phyloP scores from a whole-genome alignment of 37 sponge, comb jelly and placozoan genomes.

The Beroe ovata region DNA sequence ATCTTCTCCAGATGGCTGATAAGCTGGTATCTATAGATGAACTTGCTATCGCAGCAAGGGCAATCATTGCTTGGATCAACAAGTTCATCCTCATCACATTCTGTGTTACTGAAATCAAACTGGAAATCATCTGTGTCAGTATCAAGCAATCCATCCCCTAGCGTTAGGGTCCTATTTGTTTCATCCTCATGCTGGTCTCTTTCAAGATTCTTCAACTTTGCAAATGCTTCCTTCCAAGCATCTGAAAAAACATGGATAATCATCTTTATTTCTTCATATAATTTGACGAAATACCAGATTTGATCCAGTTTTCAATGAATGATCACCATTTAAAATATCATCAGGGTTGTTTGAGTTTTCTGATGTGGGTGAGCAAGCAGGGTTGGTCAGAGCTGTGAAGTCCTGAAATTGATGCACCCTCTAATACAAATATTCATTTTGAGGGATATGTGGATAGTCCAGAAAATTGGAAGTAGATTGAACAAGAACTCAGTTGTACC shows the following conservation, averaged over 20 bases:
- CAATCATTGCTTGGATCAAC: conserved; percentile 10
- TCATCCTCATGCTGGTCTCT: not conserved
- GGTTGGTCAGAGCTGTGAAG: conserved; percentile 24
- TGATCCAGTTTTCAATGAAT: too few species aligned
- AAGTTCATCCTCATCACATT: conserved; percentile 40
- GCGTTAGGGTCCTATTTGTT: not conserved
- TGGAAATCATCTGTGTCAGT: conserved; percentile 50
- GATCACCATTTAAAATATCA: conserved; percentile 41
- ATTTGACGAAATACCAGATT: too few species aligned
- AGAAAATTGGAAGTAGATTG: too few species aligned
- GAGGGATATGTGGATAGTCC: too few species aligned
- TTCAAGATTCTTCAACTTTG: conserved; percentile 39
- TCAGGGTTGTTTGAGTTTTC: conserved; percentile 34
- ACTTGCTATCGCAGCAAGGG: conserved; percentile 8
- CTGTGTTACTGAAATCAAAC: not conserved
- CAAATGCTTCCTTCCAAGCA: conserved; percentile 57
- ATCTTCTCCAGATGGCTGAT: conserved; percentile 54
- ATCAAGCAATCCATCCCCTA: conserved; percentile 9
- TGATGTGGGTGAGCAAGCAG: conserved; percentile 46
- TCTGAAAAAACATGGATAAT: conserved; percentile 23
- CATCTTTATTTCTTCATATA: too few species aligned
- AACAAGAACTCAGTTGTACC: too few species aligned
- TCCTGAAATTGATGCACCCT: too few species aligned
- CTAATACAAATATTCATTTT: too few species aligned
- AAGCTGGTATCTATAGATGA: conserved; percentile 32